Percentiles rank a stretch among this genome's conserved stretches.
These are phyloP conservation scores for Drosophila grimshawi DNA, from an alignment of 1,140 invertebrate genomes.

Conservation along the genomic window DNA sequence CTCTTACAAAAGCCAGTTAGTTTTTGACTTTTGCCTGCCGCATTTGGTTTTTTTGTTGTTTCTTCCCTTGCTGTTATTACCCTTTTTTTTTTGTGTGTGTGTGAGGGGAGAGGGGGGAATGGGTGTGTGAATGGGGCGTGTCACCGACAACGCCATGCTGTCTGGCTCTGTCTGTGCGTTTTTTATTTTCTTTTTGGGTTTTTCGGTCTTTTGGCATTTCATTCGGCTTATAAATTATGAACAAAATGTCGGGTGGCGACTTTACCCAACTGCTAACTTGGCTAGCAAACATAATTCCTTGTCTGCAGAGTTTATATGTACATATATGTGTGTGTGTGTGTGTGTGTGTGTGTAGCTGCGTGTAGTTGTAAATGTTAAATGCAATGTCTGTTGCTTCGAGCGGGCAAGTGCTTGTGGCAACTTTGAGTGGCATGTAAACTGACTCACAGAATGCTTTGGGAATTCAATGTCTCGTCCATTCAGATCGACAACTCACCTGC, in stretches of 20 bases:
- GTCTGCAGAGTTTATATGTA: slow-evolving; percentile 9
- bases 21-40: slow-evolving; percentile 65
- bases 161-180: slow-evolving; percentile 49
- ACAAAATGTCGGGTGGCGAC: slow-evolving; percentile 48
- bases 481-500: slow-evolving; percentile 42
- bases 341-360: background rate
- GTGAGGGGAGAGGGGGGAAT: slow-evolving; percentile 17
- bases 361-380: slow-evolving; percentile 43
- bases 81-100: slow-evolving; percentile 49
- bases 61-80: slow-evolving; percentile 48
- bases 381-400: slow-evolving; percentile 32
- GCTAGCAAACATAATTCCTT: slow-evolving; percentile 66
- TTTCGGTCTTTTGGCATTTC: slow-evolving; percentile 54
- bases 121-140: slow-evolving; percentile 47
- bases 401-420: slow-evolving; percentile 37
- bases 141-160: slow-evolving; percentile 71
- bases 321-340: slow-evolving; percentile 11
- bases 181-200: background rate
- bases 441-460: slow-evolving; percentile 1
- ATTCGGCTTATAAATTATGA: slow-evolving; percentile 75
- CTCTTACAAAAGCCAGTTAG: slow-evolving; percentile 77
- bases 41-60: slow-evolving; percentile 11
- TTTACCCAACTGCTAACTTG: slow-evolving; percentile 16
- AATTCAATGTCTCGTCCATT: background rate
- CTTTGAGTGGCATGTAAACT: slow-evolving; percentile 35